Percentiles rank a stretch among this genome's conserved stretches.
These are phyloP conservation scores for Marisa cornuarietis DNA, from an alignment of 1,140 invertebrate species.

Conservation along the genomic window DNA sequence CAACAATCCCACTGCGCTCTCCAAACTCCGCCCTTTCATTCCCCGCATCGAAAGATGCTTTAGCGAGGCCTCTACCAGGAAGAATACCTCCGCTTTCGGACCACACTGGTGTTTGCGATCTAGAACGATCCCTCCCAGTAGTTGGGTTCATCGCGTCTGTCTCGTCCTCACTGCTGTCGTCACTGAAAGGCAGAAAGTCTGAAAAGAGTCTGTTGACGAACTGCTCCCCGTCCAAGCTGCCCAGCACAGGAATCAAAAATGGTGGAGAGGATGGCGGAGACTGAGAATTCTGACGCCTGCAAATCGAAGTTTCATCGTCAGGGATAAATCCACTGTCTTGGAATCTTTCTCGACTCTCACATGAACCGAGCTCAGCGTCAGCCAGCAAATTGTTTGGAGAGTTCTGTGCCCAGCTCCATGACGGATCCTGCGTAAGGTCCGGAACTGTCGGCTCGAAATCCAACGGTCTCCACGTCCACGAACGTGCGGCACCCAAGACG, in stretches of 20 bases:
- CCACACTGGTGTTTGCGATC: not conserved
- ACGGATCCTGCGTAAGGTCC: not conserved
- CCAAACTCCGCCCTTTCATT: not conserved
- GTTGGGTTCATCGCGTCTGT: constrained; percentile 4
- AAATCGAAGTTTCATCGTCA: too few species aligned
- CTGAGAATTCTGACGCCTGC: not conserved
- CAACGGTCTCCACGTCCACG: not conserved
- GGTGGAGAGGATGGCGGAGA: not conserved
- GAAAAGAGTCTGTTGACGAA: constrained; percentile 18
- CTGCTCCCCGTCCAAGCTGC: constrained; percentile 9
- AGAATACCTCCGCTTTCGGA: not conserved
- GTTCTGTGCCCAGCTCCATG: not conserved
- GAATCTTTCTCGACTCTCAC: too few species aligned
- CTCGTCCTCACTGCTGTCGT: constrained; percentile 1
- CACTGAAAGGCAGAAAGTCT: not conserved
- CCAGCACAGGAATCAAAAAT: not conserved
- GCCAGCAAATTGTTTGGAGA: not conserved
- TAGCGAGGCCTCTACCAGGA: not conserved
- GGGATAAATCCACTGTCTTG: too few species aligned
- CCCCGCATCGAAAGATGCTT: not conserved
- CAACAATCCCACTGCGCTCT: not conserved
- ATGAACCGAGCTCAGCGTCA: not conserved
- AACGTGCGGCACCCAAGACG: not conserved
- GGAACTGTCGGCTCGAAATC: not conserved
- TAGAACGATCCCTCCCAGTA: not conserved